These are phyloP conservation scores for Sphaerophoria taeniata DNA, from an alignment of 2,888 invertebrate species.

Conservation along the genomic window DNA sequence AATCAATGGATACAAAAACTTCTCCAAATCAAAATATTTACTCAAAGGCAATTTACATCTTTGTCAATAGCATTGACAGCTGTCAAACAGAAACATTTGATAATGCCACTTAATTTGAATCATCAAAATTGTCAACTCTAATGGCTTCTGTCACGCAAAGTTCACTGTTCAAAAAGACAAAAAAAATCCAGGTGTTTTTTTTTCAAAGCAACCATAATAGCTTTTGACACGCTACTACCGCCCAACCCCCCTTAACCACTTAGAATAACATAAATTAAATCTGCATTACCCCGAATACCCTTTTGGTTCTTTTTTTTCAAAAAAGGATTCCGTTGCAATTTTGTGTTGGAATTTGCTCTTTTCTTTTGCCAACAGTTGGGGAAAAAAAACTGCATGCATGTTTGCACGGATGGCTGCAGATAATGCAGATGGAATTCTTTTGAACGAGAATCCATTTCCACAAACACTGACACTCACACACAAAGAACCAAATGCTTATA, in stretches of 20 bases:
- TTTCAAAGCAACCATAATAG: slow-evolving; percentile 4
- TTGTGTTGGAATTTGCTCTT: slow-evolving; percentile 24
- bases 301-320: neutral
- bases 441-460: slow-evolving; percentile 16
- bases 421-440: slow-evolving; percentile 25
- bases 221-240: neutral
- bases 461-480: slow-evolving; percentile 14
- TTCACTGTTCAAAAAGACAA: neutral
- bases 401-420: neutral
- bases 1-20: neutral
- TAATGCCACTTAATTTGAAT: slow-evolving; percentile 26
- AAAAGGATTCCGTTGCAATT: slow-evolving; percentile 24
- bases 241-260: slow-evolving; percentile 2
- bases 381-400: neutral
- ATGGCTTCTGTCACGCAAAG: slow-evolving; percentile 40
- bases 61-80: slow-evolving; percentile 30
- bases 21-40: slow-evolving; percentile 18
- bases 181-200: neutral
- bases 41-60: slow-evolving; percentile 14
- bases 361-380: neutral
- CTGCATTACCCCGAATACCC: slow-evolving; percentile 23
- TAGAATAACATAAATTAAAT: slow-evolving; percentile 31
- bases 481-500: slow-evolving; percentile 28
- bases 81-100: slow-evolving; percentile 14
- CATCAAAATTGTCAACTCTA: slow-evolving; percentile 10